Evolutionary conservation across 2,113 vertebrate genomes (phyloP).

Genomic region (Mus spicilegus): DNA sequence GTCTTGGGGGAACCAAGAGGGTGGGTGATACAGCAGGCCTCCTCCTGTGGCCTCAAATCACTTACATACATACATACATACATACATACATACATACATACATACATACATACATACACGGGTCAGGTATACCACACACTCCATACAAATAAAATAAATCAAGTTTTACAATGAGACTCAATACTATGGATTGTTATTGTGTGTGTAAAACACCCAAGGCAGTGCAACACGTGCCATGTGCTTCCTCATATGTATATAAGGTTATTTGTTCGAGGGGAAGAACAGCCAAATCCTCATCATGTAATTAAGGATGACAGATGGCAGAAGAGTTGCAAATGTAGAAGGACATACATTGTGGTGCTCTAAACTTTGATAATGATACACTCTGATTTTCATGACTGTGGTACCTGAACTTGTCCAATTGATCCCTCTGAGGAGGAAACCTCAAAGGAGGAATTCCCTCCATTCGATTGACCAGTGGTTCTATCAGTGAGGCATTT

Average conservation of each 20-base stretch:
- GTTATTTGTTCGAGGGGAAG: neutral
- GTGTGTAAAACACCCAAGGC: neutral
- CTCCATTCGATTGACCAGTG: neutral
- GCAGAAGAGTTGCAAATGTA: no score
- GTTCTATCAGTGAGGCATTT: neutral
- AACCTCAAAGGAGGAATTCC: neutral
- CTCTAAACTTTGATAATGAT: neutral
- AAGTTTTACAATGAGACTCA: neutral
- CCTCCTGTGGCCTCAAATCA: neutral
- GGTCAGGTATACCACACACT: neutral
- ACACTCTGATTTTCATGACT: neutral
- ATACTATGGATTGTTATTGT: neutral
- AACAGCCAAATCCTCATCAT: neutral
- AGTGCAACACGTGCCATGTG: neutral
- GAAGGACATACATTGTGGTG: neutral
- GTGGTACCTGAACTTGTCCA: neutral
- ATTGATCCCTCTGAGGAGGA: neutral
- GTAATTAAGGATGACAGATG: neutral
- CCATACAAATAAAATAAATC: neutral
- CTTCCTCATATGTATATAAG: neutral
- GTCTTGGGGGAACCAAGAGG: neutral
- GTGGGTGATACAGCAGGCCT: no score
- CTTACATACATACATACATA: neutral
- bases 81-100: no score
- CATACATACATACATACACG: neutral